Conservation (phyloP, 2,113 vertebrate species). For the Zapornia atra region DNA sequence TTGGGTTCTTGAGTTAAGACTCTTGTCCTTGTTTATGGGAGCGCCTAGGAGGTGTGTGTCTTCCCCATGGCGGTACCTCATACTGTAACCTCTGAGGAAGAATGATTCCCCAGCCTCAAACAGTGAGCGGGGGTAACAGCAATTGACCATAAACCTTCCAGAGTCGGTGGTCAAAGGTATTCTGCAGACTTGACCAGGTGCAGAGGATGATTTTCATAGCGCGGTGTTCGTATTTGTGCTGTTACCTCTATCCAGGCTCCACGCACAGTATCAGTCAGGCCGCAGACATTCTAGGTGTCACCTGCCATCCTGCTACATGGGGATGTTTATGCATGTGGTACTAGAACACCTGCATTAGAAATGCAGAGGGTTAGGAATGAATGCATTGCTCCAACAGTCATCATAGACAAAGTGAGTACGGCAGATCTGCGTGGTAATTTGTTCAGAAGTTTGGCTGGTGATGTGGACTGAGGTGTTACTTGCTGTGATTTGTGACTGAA, state of each 20-base stretch:
- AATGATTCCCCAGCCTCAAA: neutral
- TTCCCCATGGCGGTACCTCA: neutral
- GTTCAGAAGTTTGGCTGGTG: neutral
- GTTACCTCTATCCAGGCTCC: neutral
- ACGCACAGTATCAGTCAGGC: neutral
- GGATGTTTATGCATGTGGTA: neutral
- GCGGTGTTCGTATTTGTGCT: neutral
- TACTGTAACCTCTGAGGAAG: neutral
- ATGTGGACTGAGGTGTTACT: neutral
- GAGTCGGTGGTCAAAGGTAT: neutral
- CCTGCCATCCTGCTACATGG: neutral
- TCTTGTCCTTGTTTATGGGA: neutral
- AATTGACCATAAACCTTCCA: neutral
- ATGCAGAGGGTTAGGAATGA: neutral
- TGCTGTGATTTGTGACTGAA: neutral
- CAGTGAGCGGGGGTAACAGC: neutral
- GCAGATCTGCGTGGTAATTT: neutral
- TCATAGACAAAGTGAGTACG: neutral
- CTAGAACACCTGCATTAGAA: neutral
- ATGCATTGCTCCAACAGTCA: neutral
- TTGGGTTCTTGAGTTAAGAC: neutral
- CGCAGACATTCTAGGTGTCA: fast-evolving
- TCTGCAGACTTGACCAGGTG: neutral
- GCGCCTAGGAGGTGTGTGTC: neutral
- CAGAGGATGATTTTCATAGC: neutral